A percentile compares a stretch with the other conserved stretches of the same genome.
Evolutionary conservation across 1,140 invertebrate species (phyloP).

Genomic region (Coptotermes formosanus): DNA sequence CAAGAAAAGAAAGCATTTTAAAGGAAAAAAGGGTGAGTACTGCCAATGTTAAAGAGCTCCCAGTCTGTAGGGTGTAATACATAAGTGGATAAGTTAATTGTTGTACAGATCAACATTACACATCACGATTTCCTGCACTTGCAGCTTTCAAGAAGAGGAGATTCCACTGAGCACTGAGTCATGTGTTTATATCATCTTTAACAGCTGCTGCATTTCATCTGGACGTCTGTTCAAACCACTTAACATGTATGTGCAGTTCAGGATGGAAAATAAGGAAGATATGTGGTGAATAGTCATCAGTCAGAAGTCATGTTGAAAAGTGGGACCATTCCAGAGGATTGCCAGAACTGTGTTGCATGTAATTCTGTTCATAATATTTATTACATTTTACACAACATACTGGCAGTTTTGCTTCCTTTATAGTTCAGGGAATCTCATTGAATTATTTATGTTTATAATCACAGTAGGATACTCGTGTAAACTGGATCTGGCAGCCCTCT

Average conservation of each 20-base stretch:
- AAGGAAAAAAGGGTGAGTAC: conserved; percentile 22
- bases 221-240: background rate
- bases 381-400: background rate
- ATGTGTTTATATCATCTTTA: background rate
- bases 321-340: conserved; percentile 23
- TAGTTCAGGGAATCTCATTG: background rate
- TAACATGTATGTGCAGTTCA: background rate
- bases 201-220: background rate
- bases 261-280: background rate
- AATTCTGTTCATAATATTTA: background rate
- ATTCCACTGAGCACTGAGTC: background rate
- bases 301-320: background rate
- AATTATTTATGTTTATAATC: background rate
- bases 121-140: background rate
- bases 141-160: conserved; percentile 21
- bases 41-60: background rate
- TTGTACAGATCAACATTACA: background rate
- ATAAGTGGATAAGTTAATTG: too few relatives aligned
- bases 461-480: background rate
- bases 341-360: background rate
- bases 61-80: too few relatives aligned
- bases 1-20: conserved; percentile 14
- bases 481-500: background rate
- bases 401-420: background rate
- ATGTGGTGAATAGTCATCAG: background rate